Evolutionary conservation across 2,113 vertebrate species (phyloP).

Genomic region (Epinephelus cyanopodus): DNA sequence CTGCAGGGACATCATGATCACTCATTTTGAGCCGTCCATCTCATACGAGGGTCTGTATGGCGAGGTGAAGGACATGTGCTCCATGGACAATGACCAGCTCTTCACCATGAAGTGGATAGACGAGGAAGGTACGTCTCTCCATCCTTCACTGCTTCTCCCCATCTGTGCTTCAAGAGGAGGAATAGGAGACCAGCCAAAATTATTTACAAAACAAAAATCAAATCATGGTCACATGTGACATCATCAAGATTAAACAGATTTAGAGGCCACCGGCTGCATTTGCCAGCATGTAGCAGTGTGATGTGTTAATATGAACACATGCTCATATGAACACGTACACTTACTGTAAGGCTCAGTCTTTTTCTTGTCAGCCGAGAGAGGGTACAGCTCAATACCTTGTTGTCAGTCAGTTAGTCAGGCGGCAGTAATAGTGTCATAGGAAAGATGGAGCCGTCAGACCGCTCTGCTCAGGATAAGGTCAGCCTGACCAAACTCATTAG

Average conservation of each 20-base stretch:
- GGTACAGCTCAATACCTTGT: constrained; percentile 65
- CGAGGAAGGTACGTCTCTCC: constrained; percentile 90
- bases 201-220: background rate
- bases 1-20: constrained; percentile 98
- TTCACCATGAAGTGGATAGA: constrained; percentile 99
- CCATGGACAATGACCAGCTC: constrained; percentile 96
- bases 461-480: constrained; percentile 66
- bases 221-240: too few relatives aligned
- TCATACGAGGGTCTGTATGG: constrained; percentile 93
- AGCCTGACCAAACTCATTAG: constrained; percentile 68
- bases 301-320: background rate
- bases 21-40: constrained; percentile 97
- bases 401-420: constrained; percentile 54
- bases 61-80: constrained; percentile 98
- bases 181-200: background rate
- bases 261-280: background rate
- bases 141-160: background rate
- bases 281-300: background rate
- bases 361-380: constrained; percentile 75
- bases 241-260: background rate
- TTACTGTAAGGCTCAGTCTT: background rate
- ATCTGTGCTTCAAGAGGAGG: background rate
- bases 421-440: constrained; percentile 55
- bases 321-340: background rate
- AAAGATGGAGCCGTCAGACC: constrained; percentile 63